phyloP scores from a whole-genome alignment of 2,113 vertebrate species.

The Protobothrops mucrosquamatus region DNA sequence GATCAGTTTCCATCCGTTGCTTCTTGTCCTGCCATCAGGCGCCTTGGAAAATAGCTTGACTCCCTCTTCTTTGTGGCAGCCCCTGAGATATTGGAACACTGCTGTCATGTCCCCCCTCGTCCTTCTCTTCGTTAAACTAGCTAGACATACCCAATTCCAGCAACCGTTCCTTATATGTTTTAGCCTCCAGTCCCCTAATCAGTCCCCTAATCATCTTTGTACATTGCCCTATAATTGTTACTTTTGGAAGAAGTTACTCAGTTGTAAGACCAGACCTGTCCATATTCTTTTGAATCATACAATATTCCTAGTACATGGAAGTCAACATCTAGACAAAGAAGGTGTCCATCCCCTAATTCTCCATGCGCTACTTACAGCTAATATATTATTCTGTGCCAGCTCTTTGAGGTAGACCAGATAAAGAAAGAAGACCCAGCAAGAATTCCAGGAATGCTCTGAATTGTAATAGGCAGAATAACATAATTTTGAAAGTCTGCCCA shows the following conservation, averaged over 20 bases:
- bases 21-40: too few relatives aligned
- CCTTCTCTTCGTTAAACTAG: too few relatives aligned
- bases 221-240: neutral
- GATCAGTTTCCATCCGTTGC: too few relatives aligned
- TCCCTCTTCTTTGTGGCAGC: too few relatives aligned
- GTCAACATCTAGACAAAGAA: neutral
- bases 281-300: neutral
- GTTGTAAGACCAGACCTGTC: neutral
- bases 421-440: neutral
- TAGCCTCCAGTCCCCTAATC: too few relatives aligned
- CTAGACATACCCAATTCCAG: too few relatives aligned
- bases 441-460: neutral
- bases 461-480: neutral
- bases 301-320: neutral
- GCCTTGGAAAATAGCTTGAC: too few relatives aligned
- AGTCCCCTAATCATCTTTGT: neutral
- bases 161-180: too few relatives aligned
- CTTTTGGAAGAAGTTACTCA: neutral
- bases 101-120: too few relatives aligned
- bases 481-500: neutral
- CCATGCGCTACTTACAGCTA: neutral
- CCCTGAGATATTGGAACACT: too few relatives aligned
- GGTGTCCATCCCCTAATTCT: too few relatives aligned
- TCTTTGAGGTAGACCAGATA: neutral
- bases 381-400: neutral